phyloP scores from a whole-genome alignment of 1,140 invertebrate genomes.

The Radopholus similis region DNA sequence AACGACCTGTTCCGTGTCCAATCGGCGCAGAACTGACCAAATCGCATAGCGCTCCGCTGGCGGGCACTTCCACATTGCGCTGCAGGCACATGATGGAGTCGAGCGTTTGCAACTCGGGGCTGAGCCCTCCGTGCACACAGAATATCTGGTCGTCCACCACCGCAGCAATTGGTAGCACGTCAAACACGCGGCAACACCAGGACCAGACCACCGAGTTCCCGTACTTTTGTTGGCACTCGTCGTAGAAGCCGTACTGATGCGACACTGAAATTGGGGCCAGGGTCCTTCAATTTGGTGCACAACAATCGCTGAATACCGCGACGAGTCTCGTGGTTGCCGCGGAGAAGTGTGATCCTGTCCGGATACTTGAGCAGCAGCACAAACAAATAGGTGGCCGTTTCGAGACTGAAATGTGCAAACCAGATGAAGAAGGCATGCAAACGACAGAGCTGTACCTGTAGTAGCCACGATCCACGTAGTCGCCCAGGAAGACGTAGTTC shows the following conservation, averaged over 20 bases:
- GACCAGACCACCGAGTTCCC: slow-evolving; percentile 57
- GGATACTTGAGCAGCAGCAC: slow-evolving; percentile 97
- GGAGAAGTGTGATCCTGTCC: slow-evolving; percentile 91
- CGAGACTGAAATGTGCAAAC: slow-evolving; percentile 68
- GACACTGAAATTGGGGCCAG: slow-evolving; percentile 71
- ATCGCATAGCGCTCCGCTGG: slow-evolving; percentile 52
- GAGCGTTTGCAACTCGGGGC: slow-evolving; percentile 48
- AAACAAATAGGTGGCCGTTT: slow-evolving; percentile 92
- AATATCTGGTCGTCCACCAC: slow-evolving; percentile 53
- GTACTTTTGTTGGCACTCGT: slow-evolving; percentile 60
- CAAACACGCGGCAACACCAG: slow-evolving; percentile 56
- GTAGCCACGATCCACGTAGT: slow-evolving; percentile 98
- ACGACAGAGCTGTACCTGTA: slow-evolving; percentile 68
- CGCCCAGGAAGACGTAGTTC: slow-evolving; percentile 49
- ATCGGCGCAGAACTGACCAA: no score
- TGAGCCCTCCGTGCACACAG: slow-evolving; percentile 58
- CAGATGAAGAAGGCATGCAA: not conserved
- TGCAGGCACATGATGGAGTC: slow-evolving; percentile 45
- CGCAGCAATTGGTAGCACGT: slow-evolving; percentile 54
- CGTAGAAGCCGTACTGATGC: slow-evolving; percentile 67
- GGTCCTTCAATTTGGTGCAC: no score
- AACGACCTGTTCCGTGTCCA: no score
- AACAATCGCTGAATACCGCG: slow-evolving; percentile 67
- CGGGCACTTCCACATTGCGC: slow-evolving; percentile 51
- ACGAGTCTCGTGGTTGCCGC: slow-evolving; percentile 92